Evolutionary conservation across 2,888 invertebrate genomes (phyloP).

Genomic region (Lutraria lutraria): DNA sequence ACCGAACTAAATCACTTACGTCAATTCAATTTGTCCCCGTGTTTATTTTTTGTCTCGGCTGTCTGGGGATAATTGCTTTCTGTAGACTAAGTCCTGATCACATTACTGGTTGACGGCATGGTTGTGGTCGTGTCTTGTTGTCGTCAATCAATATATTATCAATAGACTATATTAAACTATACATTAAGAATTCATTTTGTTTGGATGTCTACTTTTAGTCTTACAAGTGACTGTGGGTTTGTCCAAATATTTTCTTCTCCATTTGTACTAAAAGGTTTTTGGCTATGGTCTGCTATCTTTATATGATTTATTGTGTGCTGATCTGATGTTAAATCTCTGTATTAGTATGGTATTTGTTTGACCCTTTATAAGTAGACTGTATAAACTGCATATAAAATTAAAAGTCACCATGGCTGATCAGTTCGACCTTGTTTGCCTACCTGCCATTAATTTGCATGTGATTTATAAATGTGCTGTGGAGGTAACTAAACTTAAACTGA

Average conservation of each 20-base stretch:
- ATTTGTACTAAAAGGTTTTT: neutral
- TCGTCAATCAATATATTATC: slow-evolving; percentile 51
- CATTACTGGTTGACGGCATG: slow-evolving; percentile 33
- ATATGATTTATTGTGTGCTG: neutral
- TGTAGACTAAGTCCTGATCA: slow-evolving; percentile 32
- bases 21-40: slow-evolving; percentile 39
- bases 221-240: neutral
- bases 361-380: neutral
- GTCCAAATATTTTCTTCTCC: neutral
- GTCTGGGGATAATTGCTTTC: slow-evolving; percentile 42
- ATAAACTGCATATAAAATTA: neutral
- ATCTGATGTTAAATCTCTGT: neutral
- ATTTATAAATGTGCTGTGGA: too few species aligned
- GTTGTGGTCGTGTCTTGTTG: slow-evolving; percentile 30
- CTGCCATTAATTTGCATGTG: too few species aligned
- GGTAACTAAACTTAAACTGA: too few species aligned
- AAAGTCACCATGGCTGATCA: neutral
- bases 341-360: neutral
- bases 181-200: neutral
- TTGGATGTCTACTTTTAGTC: neutral
- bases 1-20: slow-evolving; percentile 19
- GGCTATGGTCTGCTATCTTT: neutral
- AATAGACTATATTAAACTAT: slow-evolving; percentile 36
- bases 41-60: slow-evolving; percentile 34
- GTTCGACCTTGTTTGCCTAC: too few species aligned